phyloP scores from a whole-genome alignment of 2,113 vertebrate genomes.

The Daboia siamensis region DNA sequence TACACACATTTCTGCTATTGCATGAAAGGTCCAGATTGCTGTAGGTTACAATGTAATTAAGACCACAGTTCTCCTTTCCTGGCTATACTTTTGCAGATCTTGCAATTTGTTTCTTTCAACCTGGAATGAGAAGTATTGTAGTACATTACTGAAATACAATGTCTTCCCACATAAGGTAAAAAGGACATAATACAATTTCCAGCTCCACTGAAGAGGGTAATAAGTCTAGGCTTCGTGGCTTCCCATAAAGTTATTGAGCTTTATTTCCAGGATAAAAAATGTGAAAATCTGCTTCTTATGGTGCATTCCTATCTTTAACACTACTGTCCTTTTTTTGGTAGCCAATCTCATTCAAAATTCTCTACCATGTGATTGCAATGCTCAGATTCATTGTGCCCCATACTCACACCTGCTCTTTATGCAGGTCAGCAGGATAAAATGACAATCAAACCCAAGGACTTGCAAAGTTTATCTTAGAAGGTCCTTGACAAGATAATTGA shows the following conservation, averaged over 20 bases:
- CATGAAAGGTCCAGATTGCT: not conserved
- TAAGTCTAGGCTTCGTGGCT: not conserved
- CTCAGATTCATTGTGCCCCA: slow-evolving; percentile 12
- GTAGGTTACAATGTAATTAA: not conserved
- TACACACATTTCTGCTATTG: not conserved
- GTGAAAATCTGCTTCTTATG: not conserved
- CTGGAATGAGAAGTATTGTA: not conserved
- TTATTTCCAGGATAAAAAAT: slow-evolving; percentile 4
- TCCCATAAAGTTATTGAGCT: not conserved
- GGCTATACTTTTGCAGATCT: not conserved
- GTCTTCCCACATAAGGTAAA: slow-evolving; percentile 6
- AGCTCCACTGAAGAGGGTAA: not conserved
- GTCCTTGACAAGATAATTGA: slow-evolving; percentile 23
- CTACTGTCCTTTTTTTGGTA: not conserved
- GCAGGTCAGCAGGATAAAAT: slow-evolving; percentile 21
- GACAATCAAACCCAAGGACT: slow-evolving; percentile 15
- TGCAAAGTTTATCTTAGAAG: slow-evolving; percentile 28
- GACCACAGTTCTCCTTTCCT: not conserved
- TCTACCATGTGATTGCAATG: slow-evolving; percentile 12
- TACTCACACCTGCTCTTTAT: not conserved
- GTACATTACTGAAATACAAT: not conserved
- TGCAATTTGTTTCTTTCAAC: slow-evolving; percentile 5
- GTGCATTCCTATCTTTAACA: not conserved
- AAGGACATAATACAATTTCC: slow-evolving; percentile 11
- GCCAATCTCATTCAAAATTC: rapidly evolving